Base-by-base conservation (phyloP, 1,140 invertebrate genomes). In the Procambarus clarkii region DNA sequence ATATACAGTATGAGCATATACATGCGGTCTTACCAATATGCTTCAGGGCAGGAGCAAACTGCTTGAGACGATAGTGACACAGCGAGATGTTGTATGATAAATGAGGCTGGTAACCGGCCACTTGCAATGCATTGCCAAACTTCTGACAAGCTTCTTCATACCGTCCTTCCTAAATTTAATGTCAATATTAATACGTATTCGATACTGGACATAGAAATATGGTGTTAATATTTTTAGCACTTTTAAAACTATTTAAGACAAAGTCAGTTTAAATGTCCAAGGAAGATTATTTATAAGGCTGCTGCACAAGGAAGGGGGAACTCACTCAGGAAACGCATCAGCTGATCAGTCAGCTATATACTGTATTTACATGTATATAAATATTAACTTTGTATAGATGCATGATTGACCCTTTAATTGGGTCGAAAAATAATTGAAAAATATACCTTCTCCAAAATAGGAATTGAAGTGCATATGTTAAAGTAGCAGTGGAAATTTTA, bases 11-110 rank as follows among this genome's bases (percentile, higher is more conserved):
- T 34, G 34, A 0, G 34, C 34, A 34, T 34, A 54, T 74, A 74
- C n/a, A 74, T 0, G n/a, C 69, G 2, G 24, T 7, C 74, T 93
- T 95, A 97, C 96, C 96, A 89, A 98, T 97, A 94, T 98, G 97
- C 95, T 98, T 98, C 8, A 98, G 94, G 5, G 98, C 97, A 93
- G 97, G 97, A 1, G 97, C 97, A 94, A 98, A 99, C 94, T 99
- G 98, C 94, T 99, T 99, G 54, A 99, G 94, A 94, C 97, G 97
- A 94, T 99, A 99, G 94, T 99, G 98, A 93, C 98, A 99, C 44
- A 99, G 95, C 0, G 99, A 98, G 89, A 99, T 97, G 94, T 99
- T 99, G 94, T 99, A 99, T 13, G 98, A 98, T 86, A 99, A 95
- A 95, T 99, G 97, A 1, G 98, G 97, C 94, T 97, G 97, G 94